These are phyloP conservation scores for Drosophila yakuba DNA, from an alignment of 1,140 invertebrate species.

Conservation along the genomic window DNA sequence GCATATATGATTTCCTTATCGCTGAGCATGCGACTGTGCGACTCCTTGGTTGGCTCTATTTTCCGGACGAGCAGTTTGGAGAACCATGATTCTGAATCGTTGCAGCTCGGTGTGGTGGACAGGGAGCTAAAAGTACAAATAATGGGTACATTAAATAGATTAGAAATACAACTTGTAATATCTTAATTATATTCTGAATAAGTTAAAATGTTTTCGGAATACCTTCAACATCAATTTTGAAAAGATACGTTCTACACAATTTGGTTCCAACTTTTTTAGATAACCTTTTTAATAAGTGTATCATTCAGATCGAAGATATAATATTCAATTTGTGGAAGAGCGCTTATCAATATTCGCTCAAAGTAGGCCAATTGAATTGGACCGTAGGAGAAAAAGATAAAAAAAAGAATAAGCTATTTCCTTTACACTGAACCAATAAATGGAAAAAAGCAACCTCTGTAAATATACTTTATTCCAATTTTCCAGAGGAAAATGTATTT, in stretches of 20 bases:
- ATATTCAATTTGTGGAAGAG: neutral
- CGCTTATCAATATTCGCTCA: neutral
- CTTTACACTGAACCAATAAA: neutral
- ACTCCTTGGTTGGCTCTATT: conserved; percentile 97
- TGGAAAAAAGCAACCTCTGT: too few species aligned
- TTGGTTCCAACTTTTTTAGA: neutral
- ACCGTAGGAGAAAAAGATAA: neutral
- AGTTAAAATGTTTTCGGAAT: too few species aligned
- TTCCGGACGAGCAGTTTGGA: conserved; percentile 94
- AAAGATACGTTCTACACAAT: too few species aligned
- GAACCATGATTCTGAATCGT: conserved; percentile 91
- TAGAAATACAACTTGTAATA: too few species aligned
- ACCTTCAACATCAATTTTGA: neutral
- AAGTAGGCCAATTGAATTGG: neutral
- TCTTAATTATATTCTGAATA: too few species aligned
- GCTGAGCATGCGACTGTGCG: conserved; percentile 96
- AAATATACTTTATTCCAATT: too few species aligned
- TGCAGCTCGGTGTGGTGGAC: conserved; percentile 57
- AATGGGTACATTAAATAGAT: neutral
- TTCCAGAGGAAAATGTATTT: too few species aligned
- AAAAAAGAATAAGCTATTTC: neutral
- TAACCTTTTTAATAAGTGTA: neutral
- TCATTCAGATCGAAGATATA: conserved; percentile 2
- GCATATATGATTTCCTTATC: conserved; percentile 98
- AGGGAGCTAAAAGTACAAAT: conserved; percentile 36